Evolutionary conservation across 1,140 invertebrate genomes (phyloP), one percentile per base, ranked within the genome.

Genomic region (Tetragonula clypearis): DNA sequence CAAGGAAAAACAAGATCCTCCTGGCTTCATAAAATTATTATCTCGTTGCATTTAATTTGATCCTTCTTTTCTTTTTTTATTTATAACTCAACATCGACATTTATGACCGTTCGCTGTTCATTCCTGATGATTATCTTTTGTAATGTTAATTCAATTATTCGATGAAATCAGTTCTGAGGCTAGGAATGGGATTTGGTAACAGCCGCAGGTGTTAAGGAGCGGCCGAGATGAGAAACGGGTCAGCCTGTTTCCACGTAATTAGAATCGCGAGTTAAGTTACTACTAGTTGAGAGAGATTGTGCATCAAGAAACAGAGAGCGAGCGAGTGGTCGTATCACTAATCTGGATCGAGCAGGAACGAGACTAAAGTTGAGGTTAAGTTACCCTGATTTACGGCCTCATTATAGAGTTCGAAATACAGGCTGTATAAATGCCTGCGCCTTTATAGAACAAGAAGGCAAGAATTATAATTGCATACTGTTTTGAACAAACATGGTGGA

Each of bases 361-460:
- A 26, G 66, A 30, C 15, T 30, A 68, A 35, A 35, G 68, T 41
- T 41, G 30, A 71, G 68, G 35, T 41, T 41, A 71, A 41, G 68
- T 71, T 71, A 71, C 68, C 21, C 21, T 71, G 35, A 71, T 71
- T 71, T 71, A 71, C n/a, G 17, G 5, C 12, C 68, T 71, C 68
- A 71, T 41, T 71, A 41, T 35, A 35, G 19, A 41, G 21, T 71
- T 71, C 68, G 21, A 71, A 71, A 41, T 19, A 23, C 30, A 41
- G 30, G 17, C 12, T 21, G 68, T n/a, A 69, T 19, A 11, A 23
- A 35, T 41, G 35, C 23, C 68, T 23, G 21, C 4, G 41, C 41
- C 35, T 41, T 71, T 41, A 15, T 41, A 23, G 23, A 72, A 15
- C 41, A 53, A 49, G 23, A n/a, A 72, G 14, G 15, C 69, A 6